These are phyloP conservation scores for Chelonus insularis DNA, from an alignment of 1,140 invertebrate species.

Conservation along the genomic window DNA sequence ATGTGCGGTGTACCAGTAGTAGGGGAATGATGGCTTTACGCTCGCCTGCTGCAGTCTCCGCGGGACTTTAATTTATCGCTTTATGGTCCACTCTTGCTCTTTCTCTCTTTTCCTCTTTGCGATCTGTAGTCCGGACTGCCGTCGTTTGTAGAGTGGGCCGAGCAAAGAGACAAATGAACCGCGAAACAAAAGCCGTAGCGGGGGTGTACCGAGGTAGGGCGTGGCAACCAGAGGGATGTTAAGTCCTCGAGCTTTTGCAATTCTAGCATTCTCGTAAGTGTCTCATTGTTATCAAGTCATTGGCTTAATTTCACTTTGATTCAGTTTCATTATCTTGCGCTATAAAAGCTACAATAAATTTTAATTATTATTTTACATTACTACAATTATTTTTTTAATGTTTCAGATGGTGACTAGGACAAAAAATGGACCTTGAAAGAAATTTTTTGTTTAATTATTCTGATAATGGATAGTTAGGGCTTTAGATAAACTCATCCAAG, in stretches of 20 bases:
- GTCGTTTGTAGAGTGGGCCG: slow-evolving; percentile 23
- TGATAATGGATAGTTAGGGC: no score
- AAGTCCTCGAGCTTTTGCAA: slow-evolving; percentile 48
- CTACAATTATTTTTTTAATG: no score
- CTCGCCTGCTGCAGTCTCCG: slow-evolving; percentile 25
- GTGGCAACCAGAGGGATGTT: slow-evolving; percentile 51
- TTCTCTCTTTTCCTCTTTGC: slow-evolving; percentile 2
- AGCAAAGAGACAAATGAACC: slow-evolving; percentile 55
- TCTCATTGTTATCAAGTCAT: slow-evolving; percentile 50
- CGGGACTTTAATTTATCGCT: slow-evolving; percentile 54
- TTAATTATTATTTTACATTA: no score
- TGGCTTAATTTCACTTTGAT: slow-evolving; percentile 57
- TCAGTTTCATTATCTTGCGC: slow-evolving; percentile 28
- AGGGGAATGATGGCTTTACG: slow-evolving; percentile 51
- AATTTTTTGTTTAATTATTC: no score
- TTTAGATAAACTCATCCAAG: no score
- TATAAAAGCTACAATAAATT: no score
- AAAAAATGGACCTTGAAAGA: no score
- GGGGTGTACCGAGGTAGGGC: slow-evolving; percentile 36
- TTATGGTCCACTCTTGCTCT: slow-evolving; percentile 40
- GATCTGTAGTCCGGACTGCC: slow-evolving; percentile 13
- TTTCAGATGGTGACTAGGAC: no score
- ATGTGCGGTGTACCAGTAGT: slow-evolving; percentile 41
- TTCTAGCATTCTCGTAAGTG: slow-evolving; percentile 47
- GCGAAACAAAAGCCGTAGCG: slow-evolving; percentile 53